Evolutionary conservation across 2,113 vertebrate species (phyloP).

Genomic region (Ictalurus furcatus): DNA sequence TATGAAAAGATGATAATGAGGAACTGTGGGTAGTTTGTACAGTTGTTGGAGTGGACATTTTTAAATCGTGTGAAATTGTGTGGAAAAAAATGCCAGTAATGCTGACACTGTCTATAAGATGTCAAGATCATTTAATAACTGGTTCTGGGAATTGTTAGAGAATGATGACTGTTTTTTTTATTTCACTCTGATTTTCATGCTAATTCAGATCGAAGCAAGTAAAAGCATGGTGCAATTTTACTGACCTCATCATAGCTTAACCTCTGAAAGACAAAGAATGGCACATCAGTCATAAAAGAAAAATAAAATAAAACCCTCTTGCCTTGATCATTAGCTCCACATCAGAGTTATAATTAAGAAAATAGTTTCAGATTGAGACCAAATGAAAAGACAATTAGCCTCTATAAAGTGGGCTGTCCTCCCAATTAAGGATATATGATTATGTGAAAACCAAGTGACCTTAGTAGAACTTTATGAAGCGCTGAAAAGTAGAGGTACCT

Average conservation of each 20-base stretch:
- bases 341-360: conserved; percentile 47
- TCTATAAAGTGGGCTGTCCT: conserved; percentile 64
- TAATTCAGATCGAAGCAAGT: neutral
- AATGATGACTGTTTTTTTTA: neutral
- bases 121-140: neutral
- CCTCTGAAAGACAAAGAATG: neutral
- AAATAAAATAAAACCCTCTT: neutral
- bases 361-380: conserved; percentile 41
- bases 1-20: neutral
- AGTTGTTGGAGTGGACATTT: neutral
- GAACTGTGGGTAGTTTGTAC: neutral
- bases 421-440: conserved; percentile 57
- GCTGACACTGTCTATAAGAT: conserved; percentile 12
- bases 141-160: neutral
- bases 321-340: conserved; percentile 39
- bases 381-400: conserved; percentile 61
- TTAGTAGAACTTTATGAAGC: conserved; percentile 60
- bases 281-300: neutral
- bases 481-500: conserved; percentile 62
- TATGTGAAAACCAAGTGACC: conserved; percentile 65
- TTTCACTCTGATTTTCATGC: neutral
- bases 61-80: neutral
- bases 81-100: neutral
- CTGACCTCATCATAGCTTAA: neutral
- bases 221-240: neutral